Percentiles rank a stretch among this genome's conserved stretches.
Conservation (phyloP, 2,113 vertebrate species). For the Siniperca chuatsi region DNA sequence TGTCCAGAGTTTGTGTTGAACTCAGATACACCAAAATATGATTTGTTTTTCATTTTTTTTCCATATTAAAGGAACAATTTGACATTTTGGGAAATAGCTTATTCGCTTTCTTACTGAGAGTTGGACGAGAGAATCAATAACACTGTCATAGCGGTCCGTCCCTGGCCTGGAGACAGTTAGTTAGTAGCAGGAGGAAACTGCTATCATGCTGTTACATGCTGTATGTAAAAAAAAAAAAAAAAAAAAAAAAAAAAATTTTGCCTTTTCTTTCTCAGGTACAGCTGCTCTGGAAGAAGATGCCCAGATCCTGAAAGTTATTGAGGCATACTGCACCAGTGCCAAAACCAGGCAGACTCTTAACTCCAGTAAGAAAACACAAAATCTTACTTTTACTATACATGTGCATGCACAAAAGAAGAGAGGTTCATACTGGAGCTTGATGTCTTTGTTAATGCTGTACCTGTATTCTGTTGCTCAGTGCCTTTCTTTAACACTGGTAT, state of each 20-base stretch:
- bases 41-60: background rate
- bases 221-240: background rate
- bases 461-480: conserved; percentile 41
- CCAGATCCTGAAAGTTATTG: conserved; percentile 98
- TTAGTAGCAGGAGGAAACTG: background rate
- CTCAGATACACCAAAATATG: background rate
- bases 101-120: background rate
- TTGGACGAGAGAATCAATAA: background rate
- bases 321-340: conserved; percentile 99
- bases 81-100: background rate
- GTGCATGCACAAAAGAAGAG: conserved; percentile 7
- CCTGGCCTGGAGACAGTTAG: background rate
- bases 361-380: conserved; percentile 91
- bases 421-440: background rate
- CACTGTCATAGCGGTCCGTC: background rate
- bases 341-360: conserved; percentile 99
- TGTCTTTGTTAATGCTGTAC: conserved; percentile 17
- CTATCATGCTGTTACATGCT: background rate
- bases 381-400: background rate
- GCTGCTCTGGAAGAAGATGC: conserved; percentile 98
- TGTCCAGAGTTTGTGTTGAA: background rate
- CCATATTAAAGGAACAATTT: background rate
- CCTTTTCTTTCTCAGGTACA: conserved; percentile 86
- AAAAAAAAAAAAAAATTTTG: background rate
- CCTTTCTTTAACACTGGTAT: conserved; percentile 71